phyloP scores from a whole-genome alignment of 2,797 vertebrate species.

The Oreochromis grahami region DNA sequence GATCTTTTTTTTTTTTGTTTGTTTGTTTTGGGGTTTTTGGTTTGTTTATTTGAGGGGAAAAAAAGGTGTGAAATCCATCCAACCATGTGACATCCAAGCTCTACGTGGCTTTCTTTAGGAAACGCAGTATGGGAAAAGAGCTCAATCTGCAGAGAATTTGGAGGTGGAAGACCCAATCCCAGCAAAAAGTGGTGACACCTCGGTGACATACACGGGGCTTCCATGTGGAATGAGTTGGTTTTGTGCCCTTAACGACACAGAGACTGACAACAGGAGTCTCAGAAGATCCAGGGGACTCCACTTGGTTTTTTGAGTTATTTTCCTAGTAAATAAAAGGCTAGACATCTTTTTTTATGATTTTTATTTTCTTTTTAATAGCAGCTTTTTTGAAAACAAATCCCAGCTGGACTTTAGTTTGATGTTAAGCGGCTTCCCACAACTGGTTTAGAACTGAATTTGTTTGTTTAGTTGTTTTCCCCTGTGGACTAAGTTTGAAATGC shows the following conservation, averaged over 20 bases:
- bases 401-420: slow-evolving; percentile 39
- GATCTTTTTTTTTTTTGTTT: not conserved
- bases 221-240: slow-evolving; percentile 72
- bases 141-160: slow-evolving; percentile 54
- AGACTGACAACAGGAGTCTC: slow-evolving; percentile 35
- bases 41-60: not conserved
- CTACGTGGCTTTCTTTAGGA: slow-evolving; percentile 35
- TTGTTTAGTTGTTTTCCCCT: slow-evolving; percentile 17
- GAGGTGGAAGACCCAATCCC: slow-evolving; percentile 55
- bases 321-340: slow-evolving; percentile 9
- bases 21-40: not conserved
- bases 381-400: not conserved
- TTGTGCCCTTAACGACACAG: slow-evolving; percentile 8
- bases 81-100: slow-evolving; percentile 12
- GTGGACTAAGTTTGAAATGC: slow-evolving; percentile 39
- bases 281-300: slow-evolving; percentile 17
- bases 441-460: slow-evolving; percentile 8
- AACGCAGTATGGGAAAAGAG: slow-evolving; percentile 55
- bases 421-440: not conserved
- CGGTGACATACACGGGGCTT: slow-evolving; percentile 25
- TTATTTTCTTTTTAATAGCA: not conserved
- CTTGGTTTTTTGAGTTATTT: slow-evolving; percentile 18
- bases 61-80: slow-evolving; percentile 24
- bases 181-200: slow-evolving; percentile 29
- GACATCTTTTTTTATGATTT: not conserved